phyloP scores from a whole-genome alignment of 1,140 invertebrate species.

The Pissodes strobi region DNA sequence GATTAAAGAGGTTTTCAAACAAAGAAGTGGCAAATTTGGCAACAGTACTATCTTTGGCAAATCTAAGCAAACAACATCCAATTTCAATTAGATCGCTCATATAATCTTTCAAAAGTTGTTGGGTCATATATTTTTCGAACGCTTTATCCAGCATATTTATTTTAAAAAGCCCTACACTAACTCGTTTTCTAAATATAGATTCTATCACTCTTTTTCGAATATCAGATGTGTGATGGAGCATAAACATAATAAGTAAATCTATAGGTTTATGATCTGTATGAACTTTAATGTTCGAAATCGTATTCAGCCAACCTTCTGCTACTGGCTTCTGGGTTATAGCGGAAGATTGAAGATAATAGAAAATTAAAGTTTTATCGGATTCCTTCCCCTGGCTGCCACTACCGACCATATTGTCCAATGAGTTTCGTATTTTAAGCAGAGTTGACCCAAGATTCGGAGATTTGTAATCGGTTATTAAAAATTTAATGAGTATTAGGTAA shows the following conservation, averaged over 20 bases:
- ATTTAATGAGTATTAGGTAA: slow-evolving; percentile 49
- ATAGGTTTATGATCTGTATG: slow-evolving; percentile 52
- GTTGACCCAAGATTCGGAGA: slow-evolving; percentile 28
- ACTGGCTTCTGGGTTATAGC: slow-evolving; percentile 35
- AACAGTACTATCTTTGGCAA: slow-evolving; percentile 29
- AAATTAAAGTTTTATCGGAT: slow-evolving; percentile 44
- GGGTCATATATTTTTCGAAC: slow-evolving; percentile 50
- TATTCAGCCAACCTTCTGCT: slow-evolving; percentile 44
- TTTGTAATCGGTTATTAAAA: slow-evolving; percentile 43
- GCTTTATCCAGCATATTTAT: slow-evolving; percentile 52
- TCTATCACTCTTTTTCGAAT: slow-evolving; percentile 54
- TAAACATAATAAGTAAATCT: slow-evolving; percentile 56
- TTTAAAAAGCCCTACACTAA: slow-evolving; percentile 55
- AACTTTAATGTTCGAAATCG: slow-evolving; percentile 40
- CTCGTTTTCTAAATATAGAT: slow-evolving; percentile 54
- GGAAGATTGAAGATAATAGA: slow-evolving; percentile 39
- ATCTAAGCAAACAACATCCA: slow-evolving; percentile 43
- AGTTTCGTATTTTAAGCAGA: slow-evolving; percentile 42
- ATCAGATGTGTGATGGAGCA: slow-evolving; percentile 54
- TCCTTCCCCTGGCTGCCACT: slow-evolving; percentile 33
- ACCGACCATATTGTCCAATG: slow-evolving; percentile 44
- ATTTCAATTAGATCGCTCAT: slow-evolving; percentile 55
- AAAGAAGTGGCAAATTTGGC: slow-evolving; percentile 42
- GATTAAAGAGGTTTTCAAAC: slow-evolving; percentile 41
- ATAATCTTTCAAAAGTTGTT: slow-evolving; percentile 54